Conservation (phyloP, 1,140 invertebrate species). For the Drosophila ercepeae region DNA sequence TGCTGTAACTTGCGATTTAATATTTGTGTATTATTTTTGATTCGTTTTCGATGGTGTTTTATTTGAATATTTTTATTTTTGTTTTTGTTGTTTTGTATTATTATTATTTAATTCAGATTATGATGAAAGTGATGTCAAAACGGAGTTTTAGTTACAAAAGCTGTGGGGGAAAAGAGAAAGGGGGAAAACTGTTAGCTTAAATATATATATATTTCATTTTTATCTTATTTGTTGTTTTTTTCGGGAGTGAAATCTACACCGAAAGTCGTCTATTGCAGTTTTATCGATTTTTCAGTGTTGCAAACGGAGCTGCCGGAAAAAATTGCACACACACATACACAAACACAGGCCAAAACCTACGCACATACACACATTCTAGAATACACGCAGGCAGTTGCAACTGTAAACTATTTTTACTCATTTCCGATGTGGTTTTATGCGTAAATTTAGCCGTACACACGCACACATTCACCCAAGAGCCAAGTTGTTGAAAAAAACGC, state of each 20-base stretch:
- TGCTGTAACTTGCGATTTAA: constrained; percentile 61
- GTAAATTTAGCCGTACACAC: constrained; percentile 52
- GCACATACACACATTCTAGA: constrained; percentile 32
- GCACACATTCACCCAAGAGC: constrained; percentile 32
- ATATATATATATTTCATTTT: constrained; percentile 5
- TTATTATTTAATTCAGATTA: constrained; percentile 83
- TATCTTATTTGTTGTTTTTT: constrained; percentile 4
- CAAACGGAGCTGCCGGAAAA: constrained; percentile 69
- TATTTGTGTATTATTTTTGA: constrained; percentile 74
- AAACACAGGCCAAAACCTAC: constrained; percentile 1
- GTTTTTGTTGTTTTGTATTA: constrained; percentile 67
- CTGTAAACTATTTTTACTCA: constrained; percentile 75
- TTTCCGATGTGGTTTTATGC: constrained; percentile 69
- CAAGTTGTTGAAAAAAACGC: constrained; percentile 58
- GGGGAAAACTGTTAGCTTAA: constrained; percentile 32
- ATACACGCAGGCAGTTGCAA: constrained; percentile 48
- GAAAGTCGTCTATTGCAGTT: constrained; percentile 62
- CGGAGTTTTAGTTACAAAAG: constrained; percentile 91
- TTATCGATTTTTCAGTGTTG: constrained; percentile 81
- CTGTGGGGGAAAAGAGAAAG: constrained; percentile 83
- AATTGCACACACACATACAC: constrained; percentile 51
- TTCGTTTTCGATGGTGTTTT: constrained; percentile 83
- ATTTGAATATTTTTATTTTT: constrained; percentile 57
- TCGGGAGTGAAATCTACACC: constrained; percentile 68
- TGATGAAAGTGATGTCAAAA: constrained; percentile 84